Evolutionary conservation across 2,888 invertebrate genomes (phyloP).

Genomic region (Alloscopus bannaensis): DNA sequence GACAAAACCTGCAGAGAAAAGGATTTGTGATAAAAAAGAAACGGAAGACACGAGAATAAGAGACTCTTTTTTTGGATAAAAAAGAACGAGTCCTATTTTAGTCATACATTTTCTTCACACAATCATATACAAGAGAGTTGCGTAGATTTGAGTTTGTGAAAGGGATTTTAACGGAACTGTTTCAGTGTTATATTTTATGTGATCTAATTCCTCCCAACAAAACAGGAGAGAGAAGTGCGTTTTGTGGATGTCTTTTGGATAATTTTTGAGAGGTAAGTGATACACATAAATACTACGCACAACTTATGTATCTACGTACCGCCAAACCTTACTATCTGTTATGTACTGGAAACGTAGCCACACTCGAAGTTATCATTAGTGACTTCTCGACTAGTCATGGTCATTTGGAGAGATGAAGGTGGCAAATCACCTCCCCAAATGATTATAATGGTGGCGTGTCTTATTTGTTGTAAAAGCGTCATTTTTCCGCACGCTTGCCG

Average conservation of each 20-base stretch:
- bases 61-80: constrained; percentile 7
- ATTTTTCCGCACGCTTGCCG: constrained; percentile 47
- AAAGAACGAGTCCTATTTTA: not conserved
- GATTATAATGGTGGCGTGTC: not conserved
- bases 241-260: no score
- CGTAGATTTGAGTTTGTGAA: not conserved
- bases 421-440: no score
- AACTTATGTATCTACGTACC: no score
- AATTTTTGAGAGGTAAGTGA: not conserved
- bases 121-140: not conserved
- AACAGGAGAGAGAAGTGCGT: not conserved
- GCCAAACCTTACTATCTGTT: no score
- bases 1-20: no score
- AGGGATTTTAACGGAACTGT: constrained; percentile 25
- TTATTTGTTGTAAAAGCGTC: constrained; percentile 13
- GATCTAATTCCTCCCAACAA: constrained; percentile 5
- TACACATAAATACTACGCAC: not conserved
- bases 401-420: no score
- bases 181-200: constrained; percentile 22
- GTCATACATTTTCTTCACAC: constrained; percentile 12
- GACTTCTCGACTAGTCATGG: no score
- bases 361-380: no score
- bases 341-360: no score
- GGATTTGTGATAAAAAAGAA: no score
- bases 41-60: not conserved